Evolutionary conservation across 1,140 invertebrate species (phyloP).

Genomic region (Bombus sylvicola): DNA sequence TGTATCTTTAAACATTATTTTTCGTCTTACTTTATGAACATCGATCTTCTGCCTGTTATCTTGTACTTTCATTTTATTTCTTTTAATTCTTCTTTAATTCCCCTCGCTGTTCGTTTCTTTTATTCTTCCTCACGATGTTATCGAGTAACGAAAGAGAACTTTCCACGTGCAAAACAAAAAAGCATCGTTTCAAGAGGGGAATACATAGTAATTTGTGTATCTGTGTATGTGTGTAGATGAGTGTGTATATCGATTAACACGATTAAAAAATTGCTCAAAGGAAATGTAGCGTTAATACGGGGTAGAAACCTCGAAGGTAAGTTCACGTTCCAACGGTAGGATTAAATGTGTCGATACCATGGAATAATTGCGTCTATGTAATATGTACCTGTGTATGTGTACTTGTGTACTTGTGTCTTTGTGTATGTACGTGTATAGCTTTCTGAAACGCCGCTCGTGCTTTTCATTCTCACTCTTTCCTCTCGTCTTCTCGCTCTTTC

Average conservation of each 20-base stretch:
- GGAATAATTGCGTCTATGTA: background rate
- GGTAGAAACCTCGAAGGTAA: constrained; percentile 9
- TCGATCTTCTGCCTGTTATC: background rate
- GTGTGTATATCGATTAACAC: background rate
- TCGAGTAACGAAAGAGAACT: constrained; percentile 20
- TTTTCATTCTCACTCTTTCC: constrained; percentile 15
- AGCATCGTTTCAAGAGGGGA: background rate
- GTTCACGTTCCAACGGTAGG: background rate
- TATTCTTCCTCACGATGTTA: background rate
- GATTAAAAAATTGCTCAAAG: constrained; percentile 42
- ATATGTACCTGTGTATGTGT: background rate
- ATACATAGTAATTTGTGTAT: background rate
- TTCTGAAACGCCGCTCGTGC: constrained; percentile 20
- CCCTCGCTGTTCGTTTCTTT: background rate
- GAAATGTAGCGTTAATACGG: constrained; percentile 22
- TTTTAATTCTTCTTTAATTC: background rate
- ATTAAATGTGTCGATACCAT: constrained; percentile 4
- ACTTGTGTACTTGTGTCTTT: background rate
- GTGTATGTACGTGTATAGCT: background rate
- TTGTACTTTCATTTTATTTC: constrained; percentile 22
- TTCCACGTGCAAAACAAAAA: constrained; percentile 1
- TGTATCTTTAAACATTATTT: background rate
- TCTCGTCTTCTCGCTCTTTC: background rate
- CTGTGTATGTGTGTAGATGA: background rate
- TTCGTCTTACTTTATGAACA: background rate